Base-by-base conservation (phyloP, 1,140 invertebrate species). In the Bursaphelenchus mucronatus region DNA sequence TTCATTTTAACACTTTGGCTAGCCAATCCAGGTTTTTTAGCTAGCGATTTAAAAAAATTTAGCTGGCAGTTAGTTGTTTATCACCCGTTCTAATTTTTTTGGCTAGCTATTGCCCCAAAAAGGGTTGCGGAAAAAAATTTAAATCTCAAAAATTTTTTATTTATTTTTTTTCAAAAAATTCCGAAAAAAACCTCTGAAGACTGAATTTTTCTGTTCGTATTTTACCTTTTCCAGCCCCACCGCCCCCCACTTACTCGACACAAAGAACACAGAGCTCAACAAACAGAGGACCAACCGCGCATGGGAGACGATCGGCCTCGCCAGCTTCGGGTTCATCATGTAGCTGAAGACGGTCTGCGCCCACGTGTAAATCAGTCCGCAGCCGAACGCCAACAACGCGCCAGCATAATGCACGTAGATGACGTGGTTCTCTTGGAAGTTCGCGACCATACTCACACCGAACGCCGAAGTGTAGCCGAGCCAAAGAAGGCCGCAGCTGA, bases 381-480 rank as follows among this genome's bases (percentile, higher is more conserved):
- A 69, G 8, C 75, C 70, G 64, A 83, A 82, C 0, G 81, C 76
- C 30, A 83, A 41, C 5, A 66, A 58, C 1, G 83, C 83, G 30
- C 83, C 83, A 7, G 66, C 68, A 17, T 83, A 58, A 67, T 83
- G 83, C 3, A 82, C 80, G 52, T 57, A n/a, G 45, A 82, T 79
- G 8, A 83, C 81, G 59, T 76, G 76, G 8, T 76, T 80, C 46
- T 82, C 82, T 77, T 83, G 82, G 57, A 83, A 83, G 59, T 83
- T 83, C 3, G 81, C 83, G 13, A 83, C 83, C 72, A 83, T 82
- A 46, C 75, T 80, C 11, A 83, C 75, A 10, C 82, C 82, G 15
- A 83, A 66, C 13, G 82, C 77, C n/a, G 82, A 80, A n/a, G 77
- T 45, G 19, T 82, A 71, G 15, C 82, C 81, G 8, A 79, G 54